Evolutionary conservation across 1,140 invertebrate species (phyloP).

Genomic region (Pseudomyrmex cubaensis): DNA sequence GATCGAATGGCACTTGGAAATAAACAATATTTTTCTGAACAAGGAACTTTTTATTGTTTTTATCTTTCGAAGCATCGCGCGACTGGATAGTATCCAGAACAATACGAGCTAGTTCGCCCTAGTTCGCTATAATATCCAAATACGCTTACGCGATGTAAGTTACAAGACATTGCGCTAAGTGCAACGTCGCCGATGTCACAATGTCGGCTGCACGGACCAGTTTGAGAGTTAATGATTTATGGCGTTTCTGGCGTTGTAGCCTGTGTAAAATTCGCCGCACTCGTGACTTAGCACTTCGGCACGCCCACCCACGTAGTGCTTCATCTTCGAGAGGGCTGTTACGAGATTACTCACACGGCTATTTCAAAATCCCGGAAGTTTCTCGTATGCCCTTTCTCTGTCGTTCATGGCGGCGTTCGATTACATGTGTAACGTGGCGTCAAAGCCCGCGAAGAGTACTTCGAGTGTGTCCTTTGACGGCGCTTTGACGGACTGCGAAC

Average conservation of each 20-base stretch:
- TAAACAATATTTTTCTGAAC: neutral
- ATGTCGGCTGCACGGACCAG: conserved; percentile 39
- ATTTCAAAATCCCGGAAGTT: conserved; percentile 44
- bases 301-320: conserved; percentile 5
- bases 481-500: conserved; percentile 2
- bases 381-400: neutral
- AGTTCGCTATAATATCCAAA: conserved; percentile 36
- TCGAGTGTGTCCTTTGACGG: conserved; percentile 26
- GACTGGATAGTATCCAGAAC: neutral
- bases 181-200: conserved; percentile 45
- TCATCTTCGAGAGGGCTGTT: conserved; percentile 39
- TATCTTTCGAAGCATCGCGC: neutral
- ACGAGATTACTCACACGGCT: conserved; percentile 36
- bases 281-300: conserved; percentile 40
- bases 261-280: conserved; percentile 36
- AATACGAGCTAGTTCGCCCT: conserved; percentile 11
- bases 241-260: conserved; percentile 34
- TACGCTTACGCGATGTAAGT: conserved; percentile 42
- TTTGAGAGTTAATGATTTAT: conserved; percentile 55
- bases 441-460: neutral
- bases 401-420: conserved; percentile 8
- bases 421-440: conserved; percentile 15
- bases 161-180: conserved; percentile 43
- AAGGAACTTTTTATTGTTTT: neutral
- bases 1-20: too few relatives aligned